phyloP scores from a whole-genome alignment of 2,888 invertebrate genomes.

The Sipha maydis region DNA sequence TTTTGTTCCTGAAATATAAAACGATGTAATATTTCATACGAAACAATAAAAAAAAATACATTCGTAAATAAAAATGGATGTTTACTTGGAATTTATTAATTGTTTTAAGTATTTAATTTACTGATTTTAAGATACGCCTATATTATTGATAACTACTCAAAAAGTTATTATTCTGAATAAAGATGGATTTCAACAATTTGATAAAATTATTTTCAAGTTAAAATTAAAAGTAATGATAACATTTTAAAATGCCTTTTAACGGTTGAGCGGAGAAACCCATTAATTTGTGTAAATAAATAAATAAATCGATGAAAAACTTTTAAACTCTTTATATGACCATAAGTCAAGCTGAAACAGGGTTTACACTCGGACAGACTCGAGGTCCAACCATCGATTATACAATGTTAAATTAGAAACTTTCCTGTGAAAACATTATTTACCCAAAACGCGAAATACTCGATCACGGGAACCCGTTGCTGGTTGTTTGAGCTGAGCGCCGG shows the following conservation, averaged over 20 bases:
- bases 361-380: background rate
- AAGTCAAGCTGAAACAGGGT: background rate
- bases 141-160: too few species aligned
- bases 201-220: too few species aligned
- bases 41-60: too few species aligned
- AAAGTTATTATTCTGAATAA: too few species aligned
- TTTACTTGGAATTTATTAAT: too few species aligned
- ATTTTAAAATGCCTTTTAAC: background rate
- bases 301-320: background rate
- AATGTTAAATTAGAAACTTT: constrained; percentile 31
- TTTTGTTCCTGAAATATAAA: too few species aligned
- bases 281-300: background rate
- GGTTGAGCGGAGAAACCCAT: background rate
- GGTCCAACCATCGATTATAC: background rate
- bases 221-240: background rate
- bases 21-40: too few species aligned
- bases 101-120: too few species aligned
- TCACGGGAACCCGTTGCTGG: background rate
- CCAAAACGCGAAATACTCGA: background rate
- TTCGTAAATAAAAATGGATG: too few species aligned
- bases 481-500: background rate
- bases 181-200: too few species aligned
- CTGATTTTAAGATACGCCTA: too few species aligned
- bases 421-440: background rate
- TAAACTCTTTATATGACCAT: background rate